Percentiles rank a stretch among this genome's conserved stretches.
phyloP scores from a whole-genome alignment of 2,888 invertebrate genomes.

The Punctoribates punctum region DNA sequence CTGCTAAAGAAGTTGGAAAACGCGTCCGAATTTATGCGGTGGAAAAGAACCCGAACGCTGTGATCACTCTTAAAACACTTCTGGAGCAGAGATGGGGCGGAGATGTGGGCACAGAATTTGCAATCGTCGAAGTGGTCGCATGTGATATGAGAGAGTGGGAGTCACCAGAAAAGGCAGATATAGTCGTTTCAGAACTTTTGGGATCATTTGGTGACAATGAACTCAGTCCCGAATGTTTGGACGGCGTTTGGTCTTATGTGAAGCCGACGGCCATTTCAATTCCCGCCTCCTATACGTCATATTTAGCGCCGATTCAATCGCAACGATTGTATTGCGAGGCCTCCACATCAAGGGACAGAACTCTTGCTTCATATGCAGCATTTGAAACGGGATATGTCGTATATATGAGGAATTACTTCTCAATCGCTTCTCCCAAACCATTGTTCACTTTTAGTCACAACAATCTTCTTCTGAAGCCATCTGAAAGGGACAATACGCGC shows the following conservation, averaged over 20 bases:
- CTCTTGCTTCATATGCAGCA: constrained; percentile 54
- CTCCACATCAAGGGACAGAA: constrained; percentile 45
- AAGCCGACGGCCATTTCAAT: constrained; percentile 83
- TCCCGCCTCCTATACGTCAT: constrained; percentile 82
- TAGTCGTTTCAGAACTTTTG: constrained; percentile 89
- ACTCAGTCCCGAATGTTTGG: constrained; percentile 94
- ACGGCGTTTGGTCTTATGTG: constrained; percentile 82
- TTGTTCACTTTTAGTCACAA: constrained; percentile 80
- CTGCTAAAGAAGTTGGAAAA: constrained; percentile 65
- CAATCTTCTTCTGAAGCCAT: constrained; percentile 48
- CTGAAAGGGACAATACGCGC: constrained; percentile 66
- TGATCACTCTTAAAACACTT: constrained; percentile 62
- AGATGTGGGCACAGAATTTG: constrained; percentile 47
- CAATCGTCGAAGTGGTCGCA: constrained; percentile 68
- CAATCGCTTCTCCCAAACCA: constrained; percentile 67
- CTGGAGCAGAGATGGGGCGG: constrained; percentile 32
- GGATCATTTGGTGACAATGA: constrained; percentile 99
- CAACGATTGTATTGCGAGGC: constrained; percentile 79
- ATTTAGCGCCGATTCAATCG: constrained; percentile 86
- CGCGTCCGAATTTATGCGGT: constrained; percentile 84
- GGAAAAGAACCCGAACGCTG: constrained; percentile 96
- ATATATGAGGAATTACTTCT: constrained; percentile 77
- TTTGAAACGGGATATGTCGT: constrained; percentile 89
- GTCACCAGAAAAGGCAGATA: constrained; percentile 82
- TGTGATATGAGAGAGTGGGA: constrained; percentile 81